Percentiles rank a stretch among this genome's conserved stretches.
These are phyloP conservation scores for Oreortyx pictus DNA, from an alignment of 2,797 vertebrate genomes.

Conservation along the genomic window DNA sequence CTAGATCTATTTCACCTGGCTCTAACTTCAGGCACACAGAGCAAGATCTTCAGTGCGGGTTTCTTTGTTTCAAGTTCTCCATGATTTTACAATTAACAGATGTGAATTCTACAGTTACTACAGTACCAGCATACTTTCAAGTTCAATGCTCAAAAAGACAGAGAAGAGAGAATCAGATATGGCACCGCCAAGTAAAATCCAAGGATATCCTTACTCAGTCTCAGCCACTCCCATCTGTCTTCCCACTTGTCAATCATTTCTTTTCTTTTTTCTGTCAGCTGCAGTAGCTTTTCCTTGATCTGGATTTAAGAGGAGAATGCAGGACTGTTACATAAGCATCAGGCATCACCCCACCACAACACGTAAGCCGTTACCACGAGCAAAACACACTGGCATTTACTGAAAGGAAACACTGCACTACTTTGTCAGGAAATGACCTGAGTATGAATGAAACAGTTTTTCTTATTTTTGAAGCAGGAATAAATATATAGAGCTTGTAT, in stretches of 20 bases:
- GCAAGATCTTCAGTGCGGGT: background rate
- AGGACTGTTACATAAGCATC: constrained; percentile 21
- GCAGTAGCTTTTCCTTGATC: constrained; percentile 96
- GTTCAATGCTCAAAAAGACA: background rate
- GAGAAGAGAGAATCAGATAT: background rate
- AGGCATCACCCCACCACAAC: background rate
- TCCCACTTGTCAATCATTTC: constrained; percentile 99
- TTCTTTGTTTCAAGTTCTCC: background rate
- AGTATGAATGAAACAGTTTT: background rate
- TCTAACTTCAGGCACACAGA: background rate
- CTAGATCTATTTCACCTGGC: accelerated
- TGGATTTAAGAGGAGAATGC: constrained; percentile 69
- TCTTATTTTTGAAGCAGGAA: background rate
- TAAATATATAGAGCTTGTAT: constrained; percentile 9
- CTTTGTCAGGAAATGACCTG: background rate
- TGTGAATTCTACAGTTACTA: background rate
- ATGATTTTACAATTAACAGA: background rate
- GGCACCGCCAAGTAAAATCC: background rate
- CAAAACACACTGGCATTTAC: background rate
- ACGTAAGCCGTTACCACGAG: background rate
- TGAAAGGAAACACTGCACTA: background rate
- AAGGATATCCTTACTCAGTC: constrained; percentile 87
- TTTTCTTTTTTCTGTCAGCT: constrained; percentile 97
- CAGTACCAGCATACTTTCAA: background rate
- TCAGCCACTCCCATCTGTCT: constrained; percentile 98